Evolutionary conservation across 2,797 vertebrate species (phyloP).

Genomic region (Notolabrus celidotus): DNA sequence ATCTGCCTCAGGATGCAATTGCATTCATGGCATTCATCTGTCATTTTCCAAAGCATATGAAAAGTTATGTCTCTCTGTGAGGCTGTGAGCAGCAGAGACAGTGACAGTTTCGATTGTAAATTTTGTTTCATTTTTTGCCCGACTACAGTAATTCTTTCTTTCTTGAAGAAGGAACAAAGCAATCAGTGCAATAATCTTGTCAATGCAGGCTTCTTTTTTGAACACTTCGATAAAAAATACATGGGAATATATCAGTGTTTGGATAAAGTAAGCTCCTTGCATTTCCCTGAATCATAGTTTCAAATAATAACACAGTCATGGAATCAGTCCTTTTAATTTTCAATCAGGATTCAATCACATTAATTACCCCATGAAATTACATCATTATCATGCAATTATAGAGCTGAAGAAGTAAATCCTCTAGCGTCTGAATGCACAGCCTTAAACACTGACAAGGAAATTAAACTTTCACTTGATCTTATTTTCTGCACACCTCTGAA

Average conservation of each 20-base stretch:
- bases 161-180: constrained; percentile 22
- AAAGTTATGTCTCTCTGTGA: constrained; percentile 49
- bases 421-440: background rate
- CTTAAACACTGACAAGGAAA: constrained; percentile 3
- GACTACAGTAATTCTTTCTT: constrained; percentile 37
- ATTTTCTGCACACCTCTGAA: background rate
- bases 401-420: background rate
- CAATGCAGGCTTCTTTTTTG: background rate
- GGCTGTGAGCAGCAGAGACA: constrained; percentile 22
- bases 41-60: constrained; percentile 57
- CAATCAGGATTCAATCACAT: constrained; percentile 43
- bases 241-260: background rate
- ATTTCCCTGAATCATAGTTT: constrained; percentile 10
- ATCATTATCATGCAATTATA: constrained; percentile 14
- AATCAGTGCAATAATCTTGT: constrained; percentile 17
- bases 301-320: background rate
- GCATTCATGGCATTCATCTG: constrained; percentile 51
- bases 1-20: constrained; percentile 43
- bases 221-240: constrained; percentile 13
- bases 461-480: background rate
- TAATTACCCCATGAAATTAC: constrained; percentile 32
- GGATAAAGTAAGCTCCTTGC: constrained; percentile 11
- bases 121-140: constrained; percentile 38
- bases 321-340: constrained; percentile 6
- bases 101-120: constrained; percentile 35